Evolutionary conservation across 2,113 vertebrate species (phyloP), one percentile per base, ranked within the genome.

Genomic region (Carettochelys insculpta): DNA sequence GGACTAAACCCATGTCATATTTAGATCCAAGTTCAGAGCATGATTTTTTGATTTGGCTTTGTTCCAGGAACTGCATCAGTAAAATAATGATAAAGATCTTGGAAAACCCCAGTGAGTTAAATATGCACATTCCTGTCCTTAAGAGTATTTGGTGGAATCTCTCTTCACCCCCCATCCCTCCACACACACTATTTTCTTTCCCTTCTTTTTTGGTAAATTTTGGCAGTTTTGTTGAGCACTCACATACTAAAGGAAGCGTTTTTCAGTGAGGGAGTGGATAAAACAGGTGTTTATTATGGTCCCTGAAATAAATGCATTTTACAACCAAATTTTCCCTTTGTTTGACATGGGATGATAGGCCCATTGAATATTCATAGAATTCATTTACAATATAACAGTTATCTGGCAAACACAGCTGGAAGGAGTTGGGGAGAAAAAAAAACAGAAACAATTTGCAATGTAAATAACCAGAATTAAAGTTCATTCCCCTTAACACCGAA

Each of bases 281-380:
- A 3, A 0, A 0, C 27, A 41, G 27, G 11, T 4, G 8, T 89
- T 52, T 52, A 52, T 52, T 52, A 20, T 41, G 0, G 0, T 8
- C 52, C 51, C 76, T 4, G 27, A 92, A 77, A 13, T 25, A 50
- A 6, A 17, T 2, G 7, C 5, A 41, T 82, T 77, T 61, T 24
- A 5, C 38, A 8, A 8, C 48, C 3, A 0, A 25, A 7, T 14
- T 34, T 85, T 54, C 11, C 13, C 38, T 82, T 95, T 77, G 11
- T 45, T 82, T 82, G 86, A 48, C 2, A 0, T 5, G 82, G 48
- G 80, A 17, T 24, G 34, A 5, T 27, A 54, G 38, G 25, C 25
- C 91, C 82, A 13, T n/a, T 85, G 92, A n/a, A 41, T 71, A 17
- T 1, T 0, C 24, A 61, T 48, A 82, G 82, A 85, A 78, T 10